Conservation (phyloP, 2,888 invertebrate genomes). For the Orgyia antiqua region DNA sequence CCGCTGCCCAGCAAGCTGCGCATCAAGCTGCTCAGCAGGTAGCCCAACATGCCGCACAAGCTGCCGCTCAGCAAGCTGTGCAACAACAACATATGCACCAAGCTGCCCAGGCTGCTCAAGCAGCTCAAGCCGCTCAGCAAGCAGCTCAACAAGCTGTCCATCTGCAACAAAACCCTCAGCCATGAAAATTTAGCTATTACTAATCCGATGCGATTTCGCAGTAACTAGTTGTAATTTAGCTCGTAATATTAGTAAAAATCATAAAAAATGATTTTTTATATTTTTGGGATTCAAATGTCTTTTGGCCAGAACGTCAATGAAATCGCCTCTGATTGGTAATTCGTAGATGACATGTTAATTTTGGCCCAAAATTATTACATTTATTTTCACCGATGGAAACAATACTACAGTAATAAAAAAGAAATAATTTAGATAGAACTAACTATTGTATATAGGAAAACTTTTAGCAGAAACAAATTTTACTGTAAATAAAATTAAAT, state of each 20-base stretch:
- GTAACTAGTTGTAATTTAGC: constrained; percentile 36
- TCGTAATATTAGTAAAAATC: constrained; percentile 30
- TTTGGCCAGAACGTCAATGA: constrained; percentile 42
- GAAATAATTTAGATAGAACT: constrained; percentile 57
- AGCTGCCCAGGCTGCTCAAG: constrained; percentile 38
- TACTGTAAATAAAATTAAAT: constrained; percentile 64
- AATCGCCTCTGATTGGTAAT: constrained; percentile 73
- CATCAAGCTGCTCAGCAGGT: constrained; percentile 36
- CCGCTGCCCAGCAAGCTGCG: constrained; percentile 43
- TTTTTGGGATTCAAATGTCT: constrained; percentile 34
- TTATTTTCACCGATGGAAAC: constrained; percentile 40
- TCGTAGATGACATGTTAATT: constrained; percentile 15
- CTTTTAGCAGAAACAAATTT: constrained; percentile 54
- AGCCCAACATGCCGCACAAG: constrained; percentile 31
- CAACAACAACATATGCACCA: constrained; percentile 65
- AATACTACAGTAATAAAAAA: too few species aligned
- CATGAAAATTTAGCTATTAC: constrained; percentile 91
- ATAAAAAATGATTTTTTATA: constrained; percentile 22
- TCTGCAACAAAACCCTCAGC: constrained; percentile 77
- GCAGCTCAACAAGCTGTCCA: constrained; percentile 75
- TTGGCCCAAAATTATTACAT: constrained; percentile 28
- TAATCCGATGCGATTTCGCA: constrained; percentile 79
- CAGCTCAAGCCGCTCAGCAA: constrained; percentile 57
- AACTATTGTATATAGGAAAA: constrained; percentile 66
- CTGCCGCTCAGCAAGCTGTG: constrained; percentile 31